Evolutionary conservation across 2,113 vertebrate genomes (phyloP).

Genomic region (human): GRCh38 chr1:58524501-58525000

Average conservation of each 20-base stretch:
- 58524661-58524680: background rate
- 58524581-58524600: background rate
- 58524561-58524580: background rate
- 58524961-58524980: background rate
- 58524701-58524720: background rate
- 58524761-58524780: background rate
- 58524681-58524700: background rate
- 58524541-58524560: background rate
- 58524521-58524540: background rate
- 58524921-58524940: background rate
- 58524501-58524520: background rate
- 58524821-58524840: background rate
- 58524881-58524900: background rate
- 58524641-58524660: background rate
- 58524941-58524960: background rate
- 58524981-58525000: background rate
- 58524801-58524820: background rate
- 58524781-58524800: background rate
- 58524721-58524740: background rate
- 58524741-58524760: background rate
- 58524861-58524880: background rate
- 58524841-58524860: background rate
- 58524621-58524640: background rate
- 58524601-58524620: background rate
- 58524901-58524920: background rate